phyloP scores from a whole-genome alignment of 2,888 invertebrate genomes.

The Caenorhabditis imperialis region DNA sequence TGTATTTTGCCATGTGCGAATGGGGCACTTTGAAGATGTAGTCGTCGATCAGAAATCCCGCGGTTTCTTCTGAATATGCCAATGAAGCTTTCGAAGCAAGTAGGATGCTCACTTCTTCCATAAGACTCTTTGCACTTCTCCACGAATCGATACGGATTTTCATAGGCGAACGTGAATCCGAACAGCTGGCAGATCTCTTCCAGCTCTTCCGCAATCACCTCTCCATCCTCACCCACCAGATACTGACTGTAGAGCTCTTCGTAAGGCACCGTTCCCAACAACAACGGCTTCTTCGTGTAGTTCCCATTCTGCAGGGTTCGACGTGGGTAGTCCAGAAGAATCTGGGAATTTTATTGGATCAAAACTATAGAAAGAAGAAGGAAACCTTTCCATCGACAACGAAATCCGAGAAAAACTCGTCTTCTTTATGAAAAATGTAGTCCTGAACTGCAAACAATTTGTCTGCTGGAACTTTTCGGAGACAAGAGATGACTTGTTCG shows the following conservation, averaged over 20 bases:
- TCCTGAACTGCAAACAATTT: constrained; percentile 5
- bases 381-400: constrained; percentile 19
- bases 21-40: constrained; percentile 4
- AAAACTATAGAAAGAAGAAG: not conserved
- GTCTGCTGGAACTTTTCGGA: constrained; percentile 10
- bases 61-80: constrained; percentile 7
- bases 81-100: too few species aligned
- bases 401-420: constrained; percentile 19
- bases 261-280: constrained; percentile 24
- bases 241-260: constrained; percentile 15
- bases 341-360: not conserved
- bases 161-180: constrained; percentile 11
- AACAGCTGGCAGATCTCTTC: constrained; percentile 16
- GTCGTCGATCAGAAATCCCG: constrained; percentile 6
- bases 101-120: not conserved
- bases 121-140: constrained; percentile 24
- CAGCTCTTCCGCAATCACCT: not conserved
- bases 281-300: not conserved
- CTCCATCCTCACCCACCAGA: not conserved
- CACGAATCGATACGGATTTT: constrained; percentile 15
- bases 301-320: constrained; percentile 4
- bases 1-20: not conserved
- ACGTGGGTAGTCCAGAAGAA: constrained; percentile 9
- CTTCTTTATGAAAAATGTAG: not conserved
- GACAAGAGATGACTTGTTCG: constrained; percentile 10